Evolutionary conservation across 2,113 vertebrate species (phyloP), one percentile per base, ranked within the genome.

Genomic region (Turdus rufiventris): DNA sequence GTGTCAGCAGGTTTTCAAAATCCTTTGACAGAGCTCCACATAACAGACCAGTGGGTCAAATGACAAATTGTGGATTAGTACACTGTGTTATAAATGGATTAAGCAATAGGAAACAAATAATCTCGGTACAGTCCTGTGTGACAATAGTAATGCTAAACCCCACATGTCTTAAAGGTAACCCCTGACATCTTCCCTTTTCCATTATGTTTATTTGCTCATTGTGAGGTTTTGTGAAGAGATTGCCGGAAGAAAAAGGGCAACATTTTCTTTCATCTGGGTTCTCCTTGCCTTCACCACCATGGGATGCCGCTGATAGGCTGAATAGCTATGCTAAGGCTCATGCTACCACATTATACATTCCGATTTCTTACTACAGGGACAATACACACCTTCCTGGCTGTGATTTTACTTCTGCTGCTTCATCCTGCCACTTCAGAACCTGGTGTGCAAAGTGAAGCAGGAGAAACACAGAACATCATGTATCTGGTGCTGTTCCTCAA

Each of bases 91-190:
- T 65, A 73, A 93, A 85, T 33, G 36, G 74, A 82, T 94, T 76
- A 91, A 88, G 67, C 5, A 31, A 94, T 40, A 70, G 81, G 58
- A 94, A 91, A 85, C 84, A 91, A 92, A 94, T 53, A 65, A 89
- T 58, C 78, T 80, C 1, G 0, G 56, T 56, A 73, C 19, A 63
- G 66, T 74, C 38, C 42, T 58, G 13, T 1, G 2, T 62, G 63
- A 88, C 73, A 94, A 56, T 0, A 6, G 34, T 13, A 79, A 88
- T 83, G 56, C 56, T 85, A 94, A 73, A 61, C 11, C n/a, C 17
- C 24, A 18, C 9, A 12, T 60, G 67, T 74, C 61, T 70, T 88
- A 82, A 76, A 85, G 63, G 47, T 79, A 88, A 85, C 40, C 34
- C 42, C 14, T 88, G 18, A 21, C 3, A 2, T 57, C 51, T 77